Evolutionary conservation across 2,888 invertebrate genomes (phyloP).

Genomic region (Chrysomela aeneicollis): DNA sequence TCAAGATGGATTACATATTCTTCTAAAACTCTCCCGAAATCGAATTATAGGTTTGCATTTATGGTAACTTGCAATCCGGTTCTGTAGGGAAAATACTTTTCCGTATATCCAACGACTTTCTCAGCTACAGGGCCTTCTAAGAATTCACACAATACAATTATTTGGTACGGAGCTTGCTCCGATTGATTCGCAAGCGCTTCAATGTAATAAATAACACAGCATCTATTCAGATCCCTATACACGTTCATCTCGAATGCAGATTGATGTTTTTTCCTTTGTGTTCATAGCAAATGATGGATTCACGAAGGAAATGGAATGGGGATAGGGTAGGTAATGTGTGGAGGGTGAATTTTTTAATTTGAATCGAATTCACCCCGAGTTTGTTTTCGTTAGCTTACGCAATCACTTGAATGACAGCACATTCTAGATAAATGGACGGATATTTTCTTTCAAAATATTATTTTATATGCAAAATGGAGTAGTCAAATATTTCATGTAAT

Average conservation of each 20-base stretch:
- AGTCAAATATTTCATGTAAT: too few species aligned
- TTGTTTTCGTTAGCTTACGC: not conserved
- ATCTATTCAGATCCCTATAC: conserved; percentile 31
- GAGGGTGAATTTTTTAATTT: conserved; percentile 4
- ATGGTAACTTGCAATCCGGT: too few species aligned
- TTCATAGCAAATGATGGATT: conserved; percentile 17
- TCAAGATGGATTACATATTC: too few species aligned
- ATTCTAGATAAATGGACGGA: not conserved
- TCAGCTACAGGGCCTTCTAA: conserved; percentile 46
- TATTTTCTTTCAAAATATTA: not conserved
- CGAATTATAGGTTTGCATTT: too few species aligned
- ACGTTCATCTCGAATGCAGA: conserved; percentile 26
- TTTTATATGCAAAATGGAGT: not conserved
- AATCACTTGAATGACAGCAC: not conserved
- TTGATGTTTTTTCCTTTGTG: conserved; percentile 28
- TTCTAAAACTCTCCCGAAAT: too few species aligned
- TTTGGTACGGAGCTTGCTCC: conserved; percentile 41
- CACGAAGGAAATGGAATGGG: not conserved
- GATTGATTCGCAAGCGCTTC: conserved; percentile 39
- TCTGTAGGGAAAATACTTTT: conserved; percentile 22
- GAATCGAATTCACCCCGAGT: not conserved
- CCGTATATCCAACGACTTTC: conserved; percentile 23
- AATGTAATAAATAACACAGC: conserved; percentile 39
- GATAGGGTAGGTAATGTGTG: not conserved
- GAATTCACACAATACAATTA: conserved; percentile 54